phyloP scores from a whole-genome alignment of 2,113 vertebrate species.

The Ondatra zibethicus region DNA sequence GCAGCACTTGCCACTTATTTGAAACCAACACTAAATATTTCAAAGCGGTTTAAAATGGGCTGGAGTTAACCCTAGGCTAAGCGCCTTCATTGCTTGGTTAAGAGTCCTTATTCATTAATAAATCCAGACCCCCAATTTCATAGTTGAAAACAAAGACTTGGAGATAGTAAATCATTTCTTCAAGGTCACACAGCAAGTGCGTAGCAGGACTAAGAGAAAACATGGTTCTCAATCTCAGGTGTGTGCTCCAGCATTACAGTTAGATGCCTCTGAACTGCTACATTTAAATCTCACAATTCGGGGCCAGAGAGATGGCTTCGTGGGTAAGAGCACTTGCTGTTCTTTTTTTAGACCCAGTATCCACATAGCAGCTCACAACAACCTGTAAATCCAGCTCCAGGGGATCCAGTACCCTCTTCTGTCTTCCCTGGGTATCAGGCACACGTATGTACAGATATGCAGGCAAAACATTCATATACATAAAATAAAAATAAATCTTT shows the following conservation, averaged over 20 bases:
- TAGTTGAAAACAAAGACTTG: background rate
- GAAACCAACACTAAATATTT: slow-evolving; percentile 52
- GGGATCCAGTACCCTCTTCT: background rate
- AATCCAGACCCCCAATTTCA: background rate
- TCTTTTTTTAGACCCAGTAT: background rate
- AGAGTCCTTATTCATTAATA: background rate
- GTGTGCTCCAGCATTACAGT: background rate
- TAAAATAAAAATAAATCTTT: background rate
- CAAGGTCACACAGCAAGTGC: background rate
- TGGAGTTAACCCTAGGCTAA: slow-evolving; percentile 35
- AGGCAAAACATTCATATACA: background rate
- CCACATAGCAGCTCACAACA: background rate
- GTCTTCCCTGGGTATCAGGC: background rate
- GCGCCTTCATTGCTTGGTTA: background rate
- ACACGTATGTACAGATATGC: background rate
- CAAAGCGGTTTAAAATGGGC: slow-evolving; percentile 2
- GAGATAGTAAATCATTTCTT: background rate
- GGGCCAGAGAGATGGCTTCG: background rate
- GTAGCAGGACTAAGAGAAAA: background rate
- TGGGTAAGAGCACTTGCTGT: background rate
- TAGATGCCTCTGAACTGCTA: background rate
- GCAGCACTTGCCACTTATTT: background rate
- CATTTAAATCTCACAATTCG: background rate
- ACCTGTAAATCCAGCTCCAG: background rate
- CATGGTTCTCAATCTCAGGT: background rate